Evolutionary conservation across 2,888 invertebrate genomes (phyloP).

Genomic region (Sthenelais limicola): DNA sequence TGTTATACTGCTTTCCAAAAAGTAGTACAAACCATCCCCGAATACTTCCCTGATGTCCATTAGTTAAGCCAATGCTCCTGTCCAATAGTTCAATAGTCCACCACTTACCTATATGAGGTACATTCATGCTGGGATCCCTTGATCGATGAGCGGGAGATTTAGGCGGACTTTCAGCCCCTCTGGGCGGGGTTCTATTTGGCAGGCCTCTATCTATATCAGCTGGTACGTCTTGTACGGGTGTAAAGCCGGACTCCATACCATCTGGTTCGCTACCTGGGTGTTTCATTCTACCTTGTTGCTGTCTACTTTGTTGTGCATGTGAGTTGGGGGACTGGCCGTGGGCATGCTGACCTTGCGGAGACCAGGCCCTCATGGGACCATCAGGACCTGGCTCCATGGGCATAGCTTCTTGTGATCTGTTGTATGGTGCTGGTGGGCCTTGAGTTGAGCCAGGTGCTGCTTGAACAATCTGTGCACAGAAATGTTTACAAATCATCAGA

Average conservation of each 20-base stretch:
- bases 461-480: not conserved
- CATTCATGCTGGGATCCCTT: slow-evolving; percentile 6
- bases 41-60: too few relatives aligned
- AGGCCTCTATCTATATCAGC: not conserved
- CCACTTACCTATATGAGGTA: slow-evolving; percentile 41
- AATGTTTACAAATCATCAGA: too few relatives aligned
- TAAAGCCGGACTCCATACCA: slow-evolving; percentile 28
- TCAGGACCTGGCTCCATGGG: not conserved
- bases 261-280: slow-evolving; percentile 10
- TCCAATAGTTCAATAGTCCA: too few relatives aligned
- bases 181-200: slow-evolving; percentile 17
- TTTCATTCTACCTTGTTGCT: not conserved
- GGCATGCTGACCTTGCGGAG: not conserved
- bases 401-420: not conserved
- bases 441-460: not conserved
- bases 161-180: slow-evolving; percentile 31
- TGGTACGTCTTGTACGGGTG: not conserved
- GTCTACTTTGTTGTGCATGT: not conserved
- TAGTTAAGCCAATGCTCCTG: too few relatives aligned
- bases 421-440: too few relatives aligned
- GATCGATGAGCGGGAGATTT: slow-evolving; percentile 1
- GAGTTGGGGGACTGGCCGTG: not conserved
- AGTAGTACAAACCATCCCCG: too few relatives aligned
- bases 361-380: not conserved
- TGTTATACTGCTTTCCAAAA: too few relatives aligned